Evolutionary conservation across 2,888 invertebrate genomes (phyloP).

Genomic region (Catonia carolina): DNA sequence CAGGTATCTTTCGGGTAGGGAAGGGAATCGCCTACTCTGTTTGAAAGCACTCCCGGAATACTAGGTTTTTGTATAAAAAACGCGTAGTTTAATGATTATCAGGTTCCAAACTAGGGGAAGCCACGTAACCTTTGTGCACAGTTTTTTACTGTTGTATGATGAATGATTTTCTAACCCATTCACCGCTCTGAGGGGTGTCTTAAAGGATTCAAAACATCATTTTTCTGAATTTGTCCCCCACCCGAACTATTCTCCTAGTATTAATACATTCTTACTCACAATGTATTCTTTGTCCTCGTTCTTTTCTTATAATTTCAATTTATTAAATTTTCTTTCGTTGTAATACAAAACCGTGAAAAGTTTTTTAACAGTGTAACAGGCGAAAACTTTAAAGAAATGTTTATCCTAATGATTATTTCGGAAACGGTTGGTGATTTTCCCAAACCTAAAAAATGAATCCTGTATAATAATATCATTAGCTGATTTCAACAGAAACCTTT

Average conservation of each 20-base stretch:
- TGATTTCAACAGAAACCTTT: too few species aligned
- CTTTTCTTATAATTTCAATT: constrained; percentile 1
- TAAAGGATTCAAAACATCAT: constrained; percentile 13
- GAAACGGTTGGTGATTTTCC: too few species aligned
- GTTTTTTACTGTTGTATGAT: constrained; percentile 3
- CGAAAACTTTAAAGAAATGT: too few species aligned
- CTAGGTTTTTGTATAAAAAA: constrained; percentile 5
- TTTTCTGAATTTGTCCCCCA: constrained; percentile 9
- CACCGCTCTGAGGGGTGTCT: constrained; percentile 8
- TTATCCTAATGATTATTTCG: too few species aligned
- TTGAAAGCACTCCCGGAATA: not conserved
- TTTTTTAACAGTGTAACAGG: too few species aligned
- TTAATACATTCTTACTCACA: constrained; percentile 3
- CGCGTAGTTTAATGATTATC: constrained; percentile 12
- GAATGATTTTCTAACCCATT: constrained; percentile 11
- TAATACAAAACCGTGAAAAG: too few species aligned
- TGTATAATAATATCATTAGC: too few species aligned
- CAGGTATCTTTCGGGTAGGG: not conserved
- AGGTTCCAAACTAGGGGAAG: constrained; percentile 3
- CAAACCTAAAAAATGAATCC: too few species aligned
- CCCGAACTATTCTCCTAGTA: not conserved
- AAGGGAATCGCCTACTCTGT: not conserved
- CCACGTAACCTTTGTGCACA: not conserved
- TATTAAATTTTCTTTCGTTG: constrained; percentile 5
- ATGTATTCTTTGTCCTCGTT: constrained; percentile 3